A percentile compares a stretch with the other conserved stretches of the same genome.
These are phyloP conservation scores for Clepsis dumicolana DNA, from an alignment of 2,888 invertebrate species.

Conservation along the genomic window DNA sequence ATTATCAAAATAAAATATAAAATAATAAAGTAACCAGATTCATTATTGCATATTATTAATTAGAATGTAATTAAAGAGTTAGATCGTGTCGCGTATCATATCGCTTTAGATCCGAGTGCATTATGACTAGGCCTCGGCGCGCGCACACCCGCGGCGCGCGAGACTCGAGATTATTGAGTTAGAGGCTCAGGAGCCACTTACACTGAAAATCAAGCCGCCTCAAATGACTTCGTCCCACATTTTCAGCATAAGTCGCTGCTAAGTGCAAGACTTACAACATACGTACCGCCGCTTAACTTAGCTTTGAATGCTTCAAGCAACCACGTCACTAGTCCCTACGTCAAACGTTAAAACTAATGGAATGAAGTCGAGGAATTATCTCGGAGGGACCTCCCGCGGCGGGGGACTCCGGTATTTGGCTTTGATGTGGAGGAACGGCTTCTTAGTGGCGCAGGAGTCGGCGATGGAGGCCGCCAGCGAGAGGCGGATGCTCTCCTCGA, in stretches of 20 bases:
- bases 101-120: constrained; percentile 50
- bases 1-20: constrained; percentile 51
- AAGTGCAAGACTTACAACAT: constrained; percentile 51
- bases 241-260: constrained; percentile 39
- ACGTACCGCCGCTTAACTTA: constrained; percentile 49
- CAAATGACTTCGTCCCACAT: not conserved
- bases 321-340: constrained; percentile 32
- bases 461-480: constrained; percentile 75
- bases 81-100: constrained; percentile 31
- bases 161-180: constrained; percentile 65
- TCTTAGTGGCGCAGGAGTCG: constrained; percentile 72
- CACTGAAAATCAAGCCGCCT: not conserved
- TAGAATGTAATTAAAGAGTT: constrained; percentile 49
- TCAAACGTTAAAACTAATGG: constrained; percentile 68
- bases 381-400: constrained; percentile 87
- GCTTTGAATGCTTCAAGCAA: constrained; percentile 28
- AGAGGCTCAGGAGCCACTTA: constrained; percentile 55
- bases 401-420: constrained; percentile 91
- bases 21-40: constrained; percentile 54
- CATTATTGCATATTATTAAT: constrained; percentile 57
- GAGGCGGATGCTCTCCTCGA: constrained; percentile 79
- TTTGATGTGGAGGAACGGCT: constrained; percentile 89
- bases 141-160: constrained; percentile 8
- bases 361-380: constrained; percentile 72
- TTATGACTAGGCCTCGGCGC: constrained; percentile 70